Evolutionary conservation across 2,797 vertebrate genomes (phyloP), one percentile per base, ranked within the genome.

Genomic region (Oreochromis mossambicus): DNA sequence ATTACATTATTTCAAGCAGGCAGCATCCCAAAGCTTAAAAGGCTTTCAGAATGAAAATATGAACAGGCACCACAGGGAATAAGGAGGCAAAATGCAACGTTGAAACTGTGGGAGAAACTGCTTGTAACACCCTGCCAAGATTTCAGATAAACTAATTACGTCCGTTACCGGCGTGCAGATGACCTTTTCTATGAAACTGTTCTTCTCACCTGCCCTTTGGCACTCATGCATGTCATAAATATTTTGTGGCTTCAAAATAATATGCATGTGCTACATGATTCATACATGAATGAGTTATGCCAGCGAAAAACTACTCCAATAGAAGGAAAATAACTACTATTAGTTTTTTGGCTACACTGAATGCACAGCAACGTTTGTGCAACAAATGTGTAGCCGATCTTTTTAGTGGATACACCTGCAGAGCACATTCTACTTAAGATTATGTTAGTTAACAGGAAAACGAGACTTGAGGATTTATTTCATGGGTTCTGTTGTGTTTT

Each of bases 81-180:
- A 15, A 80, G 77, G 52, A 87, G 68, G 86, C 61, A 77, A 85
- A 56, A 84, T 81, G 83, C 80, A n/a, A 17, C 5, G 76, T 78
- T 56, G 81, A 86, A 87, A 86, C 73, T 7, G 58, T 79, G 76
- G 83, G 86, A 91, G 81, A 93, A 90, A 92, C 82, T 61, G 86
- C 83, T 91, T 94, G 92, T 87, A 89, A 81, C 90, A 88, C 79
- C 70, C 85, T 63, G 34, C 81, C 46, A 51, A 48, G 34, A 63
- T 14, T 29, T 84, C 80, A 5, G 51, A 77, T 78, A 82, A 82
- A 83, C 80, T 80, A 92, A 89, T 84, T 79, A 89, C 63, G 21
- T 78, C 75, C 54, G 8, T 55, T 75, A 73, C 38, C 55, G 58
- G 78, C 73, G 86, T 63, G 78, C 26, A 86, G 77, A 75, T 32